phyloP scores from a whole-genome alignment of 2,888 invertebrate species.

The Xanthia icteritia region DNA sequence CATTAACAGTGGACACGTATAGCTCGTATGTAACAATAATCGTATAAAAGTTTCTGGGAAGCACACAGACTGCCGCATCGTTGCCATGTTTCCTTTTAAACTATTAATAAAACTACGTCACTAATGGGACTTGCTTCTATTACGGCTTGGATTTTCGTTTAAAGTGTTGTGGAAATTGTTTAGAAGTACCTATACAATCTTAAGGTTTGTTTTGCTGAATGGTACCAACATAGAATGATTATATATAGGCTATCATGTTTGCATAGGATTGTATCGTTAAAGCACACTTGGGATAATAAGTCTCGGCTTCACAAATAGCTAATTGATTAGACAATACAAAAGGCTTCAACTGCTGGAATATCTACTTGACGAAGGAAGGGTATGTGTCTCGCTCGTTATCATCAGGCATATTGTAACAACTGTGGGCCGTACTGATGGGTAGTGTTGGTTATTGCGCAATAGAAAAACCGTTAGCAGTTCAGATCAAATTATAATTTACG shows the following conservation, averaged over 20 bases:
- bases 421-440: too few species aligned
- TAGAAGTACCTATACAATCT: neutral
- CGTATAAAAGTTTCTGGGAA: conserved; percentile 46
- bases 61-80: conserved; percentile 22
- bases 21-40: conserved; percentile 58
- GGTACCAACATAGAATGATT: neutral
- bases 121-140: conserved; percentile 36
- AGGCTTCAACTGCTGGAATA: neutral
- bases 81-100: conserved; percentile 43
- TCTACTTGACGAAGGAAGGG: neutral
- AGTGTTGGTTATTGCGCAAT: too few species aligned
- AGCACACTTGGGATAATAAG: neutral
- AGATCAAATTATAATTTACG: too few species aligned
- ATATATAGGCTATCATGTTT: neutral
- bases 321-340: too few species aligned
- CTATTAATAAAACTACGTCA: conserved; percentile 42
- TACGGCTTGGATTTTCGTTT: conserved; percentile 5
- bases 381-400: too few species aligned
- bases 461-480: too few species aligned
- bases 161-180: conserved; percentile 8
- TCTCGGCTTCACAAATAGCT: neutral
- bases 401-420: too few species aligned
- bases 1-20: conserved; percentile 57
- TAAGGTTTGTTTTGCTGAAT: neutral
- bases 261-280: neutral